Conservation (phyloP, 1,140 invertebrate species). For the Carposina sasakii region DNA sequence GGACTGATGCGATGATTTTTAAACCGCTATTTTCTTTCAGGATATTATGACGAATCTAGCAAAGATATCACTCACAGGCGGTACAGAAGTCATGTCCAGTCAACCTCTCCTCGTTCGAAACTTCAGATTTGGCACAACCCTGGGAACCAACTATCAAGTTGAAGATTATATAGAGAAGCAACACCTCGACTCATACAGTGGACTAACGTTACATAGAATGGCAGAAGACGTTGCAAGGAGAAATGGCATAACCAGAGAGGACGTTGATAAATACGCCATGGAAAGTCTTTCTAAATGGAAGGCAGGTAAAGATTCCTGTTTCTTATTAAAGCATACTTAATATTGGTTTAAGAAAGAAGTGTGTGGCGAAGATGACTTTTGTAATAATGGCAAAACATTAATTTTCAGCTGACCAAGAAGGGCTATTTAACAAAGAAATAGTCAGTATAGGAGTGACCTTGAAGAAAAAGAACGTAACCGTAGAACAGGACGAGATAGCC, state of each 20-base stretch:
- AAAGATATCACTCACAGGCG: conserved; percentile 90
- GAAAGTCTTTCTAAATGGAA: conserved; percentile 87
- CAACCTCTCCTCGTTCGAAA: conserved; percentile 90
- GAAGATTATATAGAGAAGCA: conserved; percentile 95
- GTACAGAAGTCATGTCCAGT: conserved; percentile 95
- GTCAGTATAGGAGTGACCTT: conserved; percentile 85
- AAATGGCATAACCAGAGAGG: conserved; percentile 86
- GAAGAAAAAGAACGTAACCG: conserved; percentile 83
- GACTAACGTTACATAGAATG: conserved; percentile 93
- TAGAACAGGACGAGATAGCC: conserved; percentile 93
- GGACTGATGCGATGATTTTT: neutral
- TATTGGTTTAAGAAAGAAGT: neutral
- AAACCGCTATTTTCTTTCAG: conserved; percentile 66
- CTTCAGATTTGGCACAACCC: conserved; percentile 89
- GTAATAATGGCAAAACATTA: neutral
- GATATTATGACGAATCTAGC: conserved; percentile 91
- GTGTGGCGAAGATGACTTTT: neutral
- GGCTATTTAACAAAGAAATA: conserved; percentile 90
- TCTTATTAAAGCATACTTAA: too few species aligned
- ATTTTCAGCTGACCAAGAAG: conserved; percentile 73
- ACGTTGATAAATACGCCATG: conserved; percentile 90
- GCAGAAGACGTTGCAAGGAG: conserved; percentile 96
- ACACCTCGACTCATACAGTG: conserved; percentile 88
- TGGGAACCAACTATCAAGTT: conserved; percentile 85
- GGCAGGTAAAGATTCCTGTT: conserved; percentile 73